A percentile compares a stretch with the other conserved stretches of the same genome.
phyloP scores from a whole-genome alignment of 2,113 vertebrate genomes.

The Sitta europaea region DNA sequence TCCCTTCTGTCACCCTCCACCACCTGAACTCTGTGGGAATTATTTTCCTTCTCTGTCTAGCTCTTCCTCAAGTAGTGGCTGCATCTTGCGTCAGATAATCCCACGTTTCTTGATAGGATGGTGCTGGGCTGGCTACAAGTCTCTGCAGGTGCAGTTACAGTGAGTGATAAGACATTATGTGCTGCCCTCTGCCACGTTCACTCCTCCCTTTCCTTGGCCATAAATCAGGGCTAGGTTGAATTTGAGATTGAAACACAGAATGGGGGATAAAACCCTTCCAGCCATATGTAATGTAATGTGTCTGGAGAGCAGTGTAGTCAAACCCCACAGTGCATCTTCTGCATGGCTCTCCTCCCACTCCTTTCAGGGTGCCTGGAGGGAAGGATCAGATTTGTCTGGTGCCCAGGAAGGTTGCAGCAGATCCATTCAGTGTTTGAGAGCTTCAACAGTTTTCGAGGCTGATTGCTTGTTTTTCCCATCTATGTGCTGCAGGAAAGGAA shows the following conservation, averaged over 20 bases:
- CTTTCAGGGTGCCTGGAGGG: neutral
- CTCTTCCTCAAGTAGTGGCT: neutral
- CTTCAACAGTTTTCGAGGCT: neutral
- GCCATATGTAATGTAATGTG: neutral
- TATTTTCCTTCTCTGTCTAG: neutral
- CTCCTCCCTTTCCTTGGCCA: neutral
- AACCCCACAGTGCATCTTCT: neutral
- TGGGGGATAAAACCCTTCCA: fast-evolving
- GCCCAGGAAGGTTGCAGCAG: neutral
- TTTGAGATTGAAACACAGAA: neutral
- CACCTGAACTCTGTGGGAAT: neutral
- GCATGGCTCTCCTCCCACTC: neutral
- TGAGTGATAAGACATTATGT: fast-evolving
- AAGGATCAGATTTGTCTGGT: neutral
- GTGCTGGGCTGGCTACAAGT: neutral
- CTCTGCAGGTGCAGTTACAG: neutral
- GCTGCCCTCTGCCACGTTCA: neutral
- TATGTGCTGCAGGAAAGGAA: neutral
- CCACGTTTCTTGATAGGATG: neutral
- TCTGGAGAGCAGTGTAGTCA: neutral
- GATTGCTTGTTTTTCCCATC: neutral
- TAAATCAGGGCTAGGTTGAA: neutral
- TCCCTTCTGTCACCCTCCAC: neutral
- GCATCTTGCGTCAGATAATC: neutral
- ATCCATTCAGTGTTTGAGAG: neutral